A percentile compares a stretch with the other conserved stretches of the same genome.
Evolutionary conservation across 1,140 invertebrate species (phyloP).

Genomic region (Drosophila arawakana): DNA sequence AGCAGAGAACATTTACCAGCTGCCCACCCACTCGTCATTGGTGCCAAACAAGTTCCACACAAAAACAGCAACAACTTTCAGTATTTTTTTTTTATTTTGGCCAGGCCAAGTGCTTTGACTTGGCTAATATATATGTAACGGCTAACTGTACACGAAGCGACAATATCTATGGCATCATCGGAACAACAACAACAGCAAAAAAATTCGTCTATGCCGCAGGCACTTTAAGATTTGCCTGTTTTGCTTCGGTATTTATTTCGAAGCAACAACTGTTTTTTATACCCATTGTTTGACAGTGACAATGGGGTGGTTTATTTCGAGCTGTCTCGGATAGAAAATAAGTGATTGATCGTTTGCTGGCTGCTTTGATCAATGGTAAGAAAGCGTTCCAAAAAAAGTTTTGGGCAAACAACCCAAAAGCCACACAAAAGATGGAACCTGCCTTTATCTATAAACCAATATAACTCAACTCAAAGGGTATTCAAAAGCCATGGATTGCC

Average conservation of each 20-base stretch:
- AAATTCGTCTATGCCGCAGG: constrained; percentile 26
- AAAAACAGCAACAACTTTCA: constrained; percentile 12
- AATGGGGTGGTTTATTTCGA: neutral
- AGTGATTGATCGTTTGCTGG: neutral
- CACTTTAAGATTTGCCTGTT: constrained; percentile 34
- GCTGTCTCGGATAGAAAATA: neutral
- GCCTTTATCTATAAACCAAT: too few species aligned
- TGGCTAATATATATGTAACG: constrained; percentile 79
- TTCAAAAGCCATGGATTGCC: neutral
- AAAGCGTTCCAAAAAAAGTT: too few species aligned
- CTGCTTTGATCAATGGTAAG: neutral
- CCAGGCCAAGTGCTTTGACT: constrained; percentile 39
- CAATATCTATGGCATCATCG: constrained; percentile 73
- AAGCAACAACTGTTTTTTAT: constrained; percentile 46
- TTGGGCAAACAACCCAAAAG: neutral
- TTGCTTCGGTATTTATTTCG: neutral
- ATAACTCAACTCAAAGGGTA: neutral
- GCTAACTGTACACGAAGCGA: constrained; percentile 79
- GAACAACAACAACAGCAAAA: constrained; percentile 16
- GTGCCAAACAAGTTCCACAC: constrained; percentile 60
- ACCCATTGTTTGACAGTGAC: constrained; percentile 5
- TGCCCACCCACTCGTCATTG: constrained; percentile 70
- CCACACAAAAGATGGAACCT: too few species aligned
- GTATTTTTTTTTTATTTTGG: constrained; percentile 48
- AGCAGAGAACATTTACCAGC: constrained; percentile 31